These are phyloP conservation scores for Emydura subglobosa DNA, from an alignment of 2,113 vertebrate genomes.

Conservation along the genomic window DNA sequence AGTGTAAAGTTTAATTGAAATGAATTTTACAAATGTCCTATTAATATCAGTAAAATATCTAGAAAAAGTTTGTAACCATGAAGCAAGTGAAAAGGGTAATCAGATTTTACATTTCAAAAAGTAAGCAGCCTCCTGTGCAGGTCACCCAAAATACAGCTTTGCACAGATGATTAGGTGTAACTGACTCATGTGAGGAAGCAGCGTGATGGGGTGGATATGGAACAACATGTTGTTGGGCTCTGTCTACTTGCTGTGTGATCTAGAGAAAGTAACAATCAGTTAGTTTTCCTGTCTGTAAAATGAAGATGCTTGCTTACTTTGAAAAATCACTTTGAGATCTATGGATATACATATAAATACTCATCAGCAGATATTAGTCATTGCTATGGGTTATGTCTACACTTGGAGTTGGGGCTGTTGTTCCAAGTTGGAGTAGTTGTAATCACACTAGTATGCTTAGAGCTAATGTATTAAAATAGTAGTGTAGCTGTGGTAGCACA, in stretches of 20 bases:
- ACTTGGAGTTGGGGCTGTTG: background rate
- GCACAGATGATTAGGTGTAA: constrained; percentile 39
- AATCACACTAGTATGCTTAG: background rate
- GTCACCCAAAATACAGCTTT: background rate
- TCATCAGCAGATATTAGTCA: constrained; percentile 23
- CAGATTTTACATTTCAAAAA: background rate
- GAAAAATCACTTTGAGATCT: constrained; percentile 39
- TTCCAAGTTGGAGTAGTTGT: background rate
- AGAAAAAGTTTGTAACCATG: background rate
- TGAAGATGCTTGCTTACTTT: constrained; percentile 58
- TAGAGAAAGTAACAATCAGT: constrained; percentile 53
- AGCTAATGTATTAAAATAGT: background rate
- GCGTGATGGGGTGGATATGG: constrained; percentile 38
- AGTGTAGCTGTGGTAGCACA: background rate
- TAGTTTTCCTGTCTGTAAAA: constrained; percentile 63
- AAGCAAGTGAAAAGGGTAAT: background rate
- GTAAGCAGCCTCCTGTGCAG: background rate
- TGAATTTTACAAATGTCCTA: fast-evolving
- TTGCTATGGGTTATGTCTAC: background rate
- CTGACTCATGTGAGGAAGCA: constrained; percentile 18
- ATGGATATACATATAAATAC: background rate
- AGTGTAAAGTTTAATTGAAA: background rate
- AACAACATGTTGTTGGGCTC: constrained; percentile 49
- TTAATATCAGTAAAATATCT: background rate
- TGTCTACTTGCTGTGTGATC: constrained; percentile 28